Base-by-base conservation (phyloP, 2,797 vertebrate genomes). In the Gallirallus australis region DNA sequence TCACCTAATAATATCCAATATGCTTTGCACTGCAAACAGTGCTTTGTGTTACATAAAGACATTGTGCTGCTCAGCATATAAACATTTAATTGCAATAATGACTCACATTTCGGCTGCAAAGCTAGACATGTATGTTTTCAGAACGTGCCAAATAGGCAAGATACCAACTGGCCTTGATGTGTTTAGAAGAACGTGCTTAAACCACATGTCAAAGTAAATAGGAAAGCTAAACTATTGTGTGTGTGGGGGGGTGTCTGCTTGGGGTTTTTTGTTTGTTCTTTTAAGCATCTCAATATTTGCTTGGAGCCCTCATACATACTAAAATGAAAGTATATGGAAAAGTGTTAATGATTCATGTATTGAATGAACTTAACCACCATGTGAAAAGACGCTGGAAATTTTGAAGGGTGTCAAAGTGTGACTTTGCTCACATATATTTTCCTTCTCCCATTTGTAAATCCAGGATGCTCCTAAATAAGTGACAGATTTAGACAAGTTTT, bases 101-200 rank as follows among this genome's bases (percentile, higher is more conserved):
- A 97, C 88, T 98, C 96, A 97, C 90, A 72, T 85, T 76, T 93
- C 93, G 96, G 75, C 78, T 97, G 94, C 98, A 97, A 96, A 98
- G 86, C 94, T 92, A 96, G 97, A 97, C 96, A 91, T 59, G 94
- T 86, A 86, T 89, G 33, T 92, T 94, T 50, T 37, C 64, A 78
- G 45, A 78, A 71, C 33, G 82, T 94, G 96, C 94, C 97, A 98
- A 96, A 79, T 69, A 95, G 82, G 76, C 91, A 96, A 93, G 84
- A 89, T 47, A 92, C 90, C 84, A 96, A 45, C 86, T 88, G 96
- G 91, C 82, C 50, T 28, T 81, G 82, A 57, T 93, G 91, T 89
- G 79, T 86, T 96, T 76, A 93, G 95, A 91, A 94, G 82, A 86
- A 96, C 75, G 56, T 86, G 70, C 90, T 96, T 93, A 91, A 97